Base-by-base conservation (phyloP, 53 echinoderm and acorn worm genomes). In the Henricia sp. region DNA sequence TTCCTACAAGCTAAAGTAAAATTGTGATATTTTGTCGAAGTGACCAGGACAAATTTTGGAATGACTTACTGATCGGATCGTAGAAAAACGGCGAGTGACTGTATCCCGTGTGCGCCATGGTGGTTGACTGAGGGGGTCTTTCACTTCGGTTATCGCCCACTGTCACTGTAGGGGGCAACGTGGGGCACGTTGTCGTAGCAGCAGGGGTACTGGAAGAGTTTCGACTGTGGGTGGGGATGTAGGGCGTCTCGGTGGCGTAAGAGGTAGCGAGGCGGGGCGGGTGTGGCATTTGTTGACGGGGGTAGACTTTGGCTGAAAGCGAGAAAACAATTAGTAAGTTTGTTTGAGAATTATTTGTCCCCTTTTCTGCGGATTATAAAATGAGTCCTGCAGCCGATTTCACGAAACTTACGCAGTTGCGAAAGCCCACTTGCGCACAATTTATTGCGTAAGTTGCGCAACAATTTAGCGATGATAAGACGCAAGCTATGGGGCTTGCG, bases 231-330 rank as follows among this genome's bases (percentile, higher is more conserved):
- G 74, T 52, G 28, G 84, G 67, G 83, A 91, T 38, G 58, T 88
- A 85, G 57, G 72, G 55, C 32, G 46, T 62, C 86, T 64, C 84
- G 29, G 86, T 34, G 75, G 33, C 55, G 37, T 80, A 73, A 32
- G 86, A 59, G 26, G 37, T 60, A 62, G 37, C 51, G 33, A 89
- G 36, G 59, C 53, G 43, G 73, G 51, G 34, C 27, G 85, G 50
- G 12, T 87, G 90, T 46, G 80, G 17, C 58, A 64, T 62, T 37
- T 89, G 86, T 62, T 95, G 92, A 4, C 91, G 87, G 60, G 95
- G 95, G 54, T 93, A 95, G 23, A 95, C 95, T 70, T 95, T 95
- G 74, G 95, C 95, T 95, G 92, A 13, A 3, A 55, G 37, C 0
- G 30, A 0, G 10, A 1, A 16, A 60, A n/a, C n/a, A n/a, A n/a